phyloP scores from a whole-genome alignment of 2,888 invertebrate species.

The Clitarchus hookeri region DNA sequence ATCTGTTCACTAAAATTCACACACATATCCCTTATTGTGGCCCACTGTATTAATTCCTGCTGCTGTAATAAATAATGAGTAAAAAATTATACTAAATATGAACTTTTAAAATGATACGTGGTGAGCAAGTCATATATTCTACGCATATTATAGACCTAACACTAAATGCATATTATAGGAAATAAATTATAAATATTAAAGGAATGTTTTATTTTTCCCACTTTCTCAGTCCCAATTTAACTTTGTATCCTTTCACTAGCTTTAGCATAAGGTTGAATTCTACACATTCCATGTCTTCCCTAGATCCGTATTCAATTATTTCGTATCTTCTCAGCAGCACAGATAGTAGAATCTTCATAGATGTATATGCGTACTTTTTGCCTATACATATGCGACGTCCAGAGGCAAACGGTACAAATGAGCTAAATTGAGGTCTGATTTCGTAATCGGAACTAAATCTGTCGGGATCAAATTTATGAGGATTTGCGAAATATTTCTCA shows the following conservation, averaged over 20 bases:
- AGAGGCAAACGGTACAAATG: not conserved
- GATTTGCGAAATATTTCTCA: not conserved
- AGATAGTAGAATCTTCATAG: not conserved
- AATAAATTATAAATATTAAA: too few species aligned
- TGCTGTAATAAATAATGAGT: too few species aligned
- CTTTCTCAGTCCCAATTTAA: not conserved
- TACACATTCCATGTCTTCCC: not conserved
- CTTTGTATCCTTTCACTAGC: not conserved
- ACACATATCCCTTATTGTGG: too few species aligned
- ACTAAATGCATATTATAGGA: too few species aligned
- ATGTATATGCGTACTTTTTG: not conserved
- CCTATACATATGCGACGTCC: not conserved
- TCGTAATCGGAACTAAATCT: not conserved
- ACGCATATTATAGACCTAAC: too few species aligned
- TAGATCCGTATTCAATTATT: not conserved
- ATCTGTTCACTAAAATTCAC: too few species aligned
- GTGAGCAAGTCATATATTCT: too few species aligned
- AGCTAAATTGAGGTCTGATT: not conserved
- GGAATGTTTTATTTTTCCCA: too few species aligned
- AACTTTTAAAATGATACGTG: too few species aligned
- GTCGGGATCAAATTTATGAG: not conserved
- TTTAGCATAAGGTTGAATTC: not conserved
- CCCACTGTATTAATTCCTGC: too few species aligned
- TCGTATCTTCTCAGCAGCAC: not conserved
- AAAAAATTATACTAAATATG: too few species aligned